Conservation (phyloP, 2,888 invertebrate species). For the Syrphus vitripennis region DNA sequence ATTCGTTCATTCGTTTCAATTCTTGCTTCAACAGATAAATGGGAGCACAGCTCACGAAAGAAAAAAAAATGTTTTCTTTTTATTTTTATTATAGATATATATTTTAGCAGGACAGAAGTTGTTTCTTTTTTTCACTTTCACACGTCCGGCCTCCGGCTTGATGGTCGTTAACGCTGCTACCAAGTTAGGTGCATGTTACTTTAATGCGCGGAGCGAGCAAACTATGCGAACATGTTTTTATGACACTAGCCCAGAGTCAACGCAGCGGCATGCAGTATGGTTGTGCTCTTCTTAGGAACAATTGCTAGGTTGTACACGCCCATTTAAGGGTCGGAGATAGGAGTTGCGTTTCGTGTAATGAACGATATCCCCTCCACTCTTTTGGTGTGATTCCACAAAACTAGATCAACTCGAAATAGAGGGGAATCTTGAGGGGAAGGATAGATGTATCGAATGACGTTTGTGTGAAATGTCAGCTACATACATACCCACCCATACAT, state of each 20-base stretch:
- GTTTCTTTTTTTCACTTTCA: slow-evolving; percentile 36
- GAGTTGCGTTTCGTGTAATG: slow-evolving; percentile 16
- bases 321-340: slow-evolving; percentile 44
- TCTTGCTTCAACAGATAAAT: not conserved
- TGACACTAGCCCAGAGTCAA: slow-evolving; percentile 54
- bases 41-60: slow-evolving; percentile 10
- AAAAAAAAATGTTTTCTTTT: not conserved
- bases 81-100: slow-evolving; percentile 27
- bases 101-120: slow-evolving; percentile 42
- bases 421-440: not conserved
- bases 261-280: slow-evolving; percentile 33
- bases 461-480: not conserved
- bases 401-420: slow-evolving; percentile 22
- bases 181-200: slow-evolving; percentile 65
- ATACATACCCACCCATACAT: slow-evolving; percentile 3
- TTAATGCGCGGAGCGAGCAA: slow-evolving; percentile 69
- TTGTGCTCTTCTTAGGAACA: slow-evolving; percentile 52
- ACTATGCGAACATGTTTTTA: slow-evolving; percentile 68
- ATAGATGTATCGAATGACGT: not conserved
- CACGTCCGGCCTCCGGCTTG: slow-evolving; percentile 65
- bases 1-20: not conserved
- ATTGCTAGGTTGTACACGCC: slow-evolving; percentile 47
- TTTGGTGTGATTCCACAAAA: slow-evolving; percentile 33
- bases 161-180: slow-evolving; percentile 24
- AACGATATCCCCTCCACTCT: slow-evolving; percentile 52